These are phyloP conservation scores for Tolmerus cingulatus DNA, from an alignment of 2,888 invertebrate species.

Conservation along the genomic window DNA sequence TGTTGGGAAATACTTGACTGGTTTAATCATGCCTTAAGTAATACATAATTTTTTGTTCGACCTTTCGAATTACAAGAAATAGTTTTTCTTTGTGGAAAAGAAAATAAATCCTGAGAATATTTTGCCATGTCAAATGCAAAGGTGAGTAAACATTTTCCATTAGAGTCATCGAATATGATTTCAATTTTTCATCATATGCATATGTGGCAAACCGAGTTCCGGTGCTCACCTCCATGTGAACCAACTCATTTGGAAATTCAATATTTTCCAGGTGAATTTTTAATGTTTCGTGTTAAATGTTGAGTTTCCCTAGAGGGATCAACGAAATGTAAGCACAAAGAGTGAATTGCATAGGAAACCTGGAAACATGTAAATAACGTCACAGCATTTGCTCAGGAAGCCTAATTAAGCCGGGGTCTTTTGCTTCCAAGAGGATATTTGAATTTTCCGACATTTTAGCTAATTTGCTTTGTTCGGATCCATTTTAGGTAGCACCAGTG, in stretches of 20 bases:
- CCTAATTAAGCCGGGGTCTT: neutral
- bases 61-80: too few species aligned
- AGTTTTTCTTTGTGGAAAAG: too few species aligned
- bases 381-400: neutral
- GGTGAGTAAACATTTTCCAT: neutral
- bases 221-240: neutral
- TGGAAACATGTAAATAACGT: neutral
- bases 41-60: neutral
- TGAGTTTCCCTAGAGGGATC: neutral
- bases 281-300: neutral
- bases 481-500: neutral
- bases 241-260: neutral
- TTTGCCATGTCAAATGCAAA: neutral
- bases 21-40: neutral
- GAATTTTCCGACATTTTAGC: neutral
- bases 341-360: neutral
- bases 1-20: neutral
- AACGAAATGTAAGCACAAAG: neutral
- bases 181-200: neutral
- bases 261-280: neutral
- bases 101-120: too few species aligned
- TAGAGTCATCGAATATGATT: neutral
- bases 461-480: neutral
- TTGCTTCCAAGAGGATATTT: neutral
- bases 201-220: neutral